Conservation (phyloP, 2,113 vertebrate genomes). For the Antennarius striatus region DNA sequence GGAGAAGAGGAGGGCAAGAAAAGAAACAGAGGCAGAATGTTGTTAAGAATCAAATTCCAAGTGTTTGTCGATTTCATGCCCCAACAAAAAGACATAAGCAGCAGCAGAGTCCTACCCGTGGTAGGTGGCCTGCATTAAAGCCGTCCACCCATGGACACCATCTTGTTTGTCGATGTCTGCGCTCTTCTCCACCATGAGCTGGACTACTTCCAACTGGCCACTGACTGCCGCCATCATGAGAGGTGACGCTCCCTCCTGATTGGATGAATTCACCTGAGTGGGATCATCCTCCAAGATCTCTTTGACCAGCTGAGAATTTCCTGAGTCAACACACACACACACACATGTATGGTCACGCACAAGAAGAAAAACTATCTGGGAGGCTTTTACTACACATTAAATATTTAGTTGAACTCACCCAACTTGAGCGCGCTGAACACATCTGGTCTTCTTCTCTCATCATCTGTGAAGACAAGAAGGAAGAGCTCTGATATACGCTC, state of each 20-base stretch:
- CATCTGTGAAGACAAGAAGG: conserved; percentile 80
- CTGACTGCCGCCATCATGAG: conserved; percentile 96
- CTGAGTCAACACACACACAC: conserved; percentile 69
- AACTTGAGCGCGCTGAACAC: conserved; percentile 93
- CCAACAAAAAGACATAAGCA: not conserved
- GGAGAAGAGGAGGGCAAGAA: not conserved
- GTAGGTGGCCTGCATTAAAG: conserved; percentile 98
- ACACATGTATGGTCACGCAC: conserved; percentile 4
- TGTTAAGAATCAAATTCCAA: not conserved
- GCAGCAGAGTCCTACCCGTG: conserved; percentile 82
- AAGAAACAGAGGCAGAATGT: not conserved
- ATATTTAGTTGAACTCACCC: conserved; percentile 76
- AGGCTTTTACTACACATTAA: not conserved
- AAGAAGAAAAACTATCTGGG: not conserved
- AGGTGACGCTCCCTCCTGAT: conserved; percentile 91
- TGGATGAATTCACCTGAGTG: conserved; percentile 89
- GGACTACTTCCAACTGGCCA: conserved; percentile 90
- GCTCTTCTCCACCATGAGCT: conserved; percentile 90
- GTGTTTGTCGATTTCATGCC: no score
- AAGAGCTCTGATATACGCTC: conserved; percentile 13
- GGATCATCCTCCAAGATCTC: conserved; percentile 93
- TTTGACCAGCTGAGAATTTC: conserved; percentile 91
- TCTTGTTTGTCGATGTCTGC: conserved; percentile 93
- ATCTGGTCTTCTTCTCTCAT: conserved; percentile 91
- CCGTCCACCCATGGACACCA: conserved; percentile 92